Conservation (phyloP, 92 coral and sea anemone species). For the Meandrina meandrites region DNA sequence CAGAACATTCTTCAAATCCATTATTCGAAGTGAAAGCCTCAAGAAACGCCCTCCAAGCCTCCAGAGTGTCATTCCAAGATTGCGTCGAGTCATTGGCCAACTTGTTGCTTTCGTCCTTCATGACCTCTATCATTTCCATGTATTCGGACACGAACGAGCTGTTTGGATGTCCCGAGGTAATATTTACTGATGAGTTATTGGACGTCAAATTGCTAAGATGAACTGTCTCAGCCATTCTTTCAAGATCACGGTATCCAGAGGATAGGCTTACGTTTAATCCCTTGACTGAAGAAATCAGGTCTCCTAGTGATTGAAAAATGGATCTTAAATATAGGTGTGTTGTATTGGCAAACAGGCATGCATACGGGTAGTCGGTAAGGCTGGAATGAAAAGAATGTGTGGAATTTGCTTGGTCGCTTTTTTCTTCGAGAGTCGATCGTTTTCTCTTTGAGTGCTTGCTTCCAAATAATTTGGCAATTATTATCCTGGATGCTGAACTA, state of each 20-base stretch:
- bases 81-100: slow-evolving; percentile 29
- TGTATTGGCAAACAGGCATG: slow-evolving; percentile 18
- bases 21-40: slow-evolving; percentile 48
- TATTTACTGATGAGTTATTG: not conserved
- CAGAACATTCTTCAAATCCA: slow-evolving; percentile 62
- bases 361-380: slow-evolving; percentile 18
- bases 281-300: slow-evolving; percentile 23
- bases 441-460: not conserved
- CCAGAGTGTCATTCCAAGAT: slow-evolving; percentile 59
- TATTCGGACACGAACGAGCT: slow-evolving; percentile 29
- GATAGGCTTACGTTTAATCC: slow-evolving; percentile 8
- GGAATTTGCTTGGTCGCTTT: not conserved
- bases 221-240: slow-evolving; percentile 8
- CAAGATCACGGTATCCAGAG: slow-evolving; percentile 26
- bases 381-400: not conserved
- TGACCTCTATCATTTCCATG: slow-evolving; percentile 15
- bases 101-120: not conserved
- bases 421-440: not conserved
- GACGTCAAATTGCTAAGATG: not conserved
- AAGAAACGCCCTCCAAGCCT: slow-evolving; percentile 61
- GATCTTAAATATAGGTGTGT: slow-evolving; percentile 1
- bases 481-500: slow-evolving; percentile 9
- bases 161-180: not conserved
- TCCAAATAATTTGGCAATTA: slow-evolving; percentile 10
- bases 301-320: slow-evolving; percentile 3